Conservation (phyloP, 1,140 invertebrate species). For the Brachionus angularis region DNA sequence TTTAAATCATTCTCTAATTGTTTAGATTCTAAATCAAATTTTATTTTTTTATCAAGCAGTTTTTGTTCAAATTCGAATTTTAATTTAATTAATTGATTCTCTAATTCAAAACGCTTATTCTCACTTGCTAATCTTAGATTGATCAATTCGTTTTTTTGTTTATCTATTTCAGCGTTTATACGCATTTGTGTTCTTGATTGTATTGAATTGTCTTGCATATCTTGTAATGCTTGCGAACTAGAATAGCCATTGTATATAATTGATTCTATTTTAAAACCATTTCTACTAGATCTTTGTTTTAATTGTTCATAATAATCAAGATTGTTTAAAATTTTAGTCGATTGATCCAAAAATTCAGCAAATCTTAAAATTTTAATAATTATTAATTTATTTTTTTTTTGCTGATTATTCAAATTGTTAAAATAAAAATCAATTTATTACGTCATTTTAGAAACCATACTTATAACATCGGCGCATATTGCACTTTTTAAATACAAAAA, state of each 20-base stretch:
- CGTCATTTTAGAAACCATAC: slow-evolving; percentile 53
- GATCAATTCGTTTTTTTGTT: slow-evolving; percentile 48
- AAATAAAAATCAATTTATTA: no score
- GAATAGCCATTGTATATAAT: slow-evolving; percentile 53
- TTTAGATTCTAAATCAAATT: slow-evolving; percentile 27
- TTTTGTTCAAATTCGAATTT: slow-evolving; percentile 5
- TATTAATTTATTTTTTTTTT: not conserved
- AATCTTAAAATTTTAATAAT: no score
- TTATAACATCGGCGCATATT: slow-evolving; percentile 55
- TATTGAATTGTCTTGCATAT: slow-evolving; percentile 52
- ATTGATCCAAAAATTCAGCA: slow-evolving; percentile 50
- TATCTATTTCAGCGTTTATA: slow-evolving; percentile 49
- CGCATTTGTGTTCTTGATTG: slow-evolving; percentile 51
- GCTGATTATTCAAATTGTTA: not conserved
- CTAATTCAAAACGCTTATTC: slow-evolving; percentile 47
- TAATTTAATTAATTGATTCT: not conserved
- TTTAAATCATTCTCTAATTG: not conserved
- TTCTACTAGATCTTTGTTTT: slow-evolving; percentile 47
- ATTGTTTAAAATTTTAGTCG: slow-evolving; percentile 47
- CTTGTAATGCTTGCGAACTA: slow-evolving; percentile 49
- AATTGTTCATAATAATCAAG: slow-evolving; percentile 49
- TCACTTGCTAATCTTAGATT: slow-evolving; percentile 49
- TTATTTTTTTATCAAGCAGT: not conserved
- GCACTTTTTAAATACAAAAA: slow-evolving; percentile 50
- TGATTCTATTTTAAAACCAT: slow-evolving; percentile 50